Evolutionary conservation across 92 coral and sea anemone species (phyloP).

Genomic region (Siderastrea siderea): DNA sequence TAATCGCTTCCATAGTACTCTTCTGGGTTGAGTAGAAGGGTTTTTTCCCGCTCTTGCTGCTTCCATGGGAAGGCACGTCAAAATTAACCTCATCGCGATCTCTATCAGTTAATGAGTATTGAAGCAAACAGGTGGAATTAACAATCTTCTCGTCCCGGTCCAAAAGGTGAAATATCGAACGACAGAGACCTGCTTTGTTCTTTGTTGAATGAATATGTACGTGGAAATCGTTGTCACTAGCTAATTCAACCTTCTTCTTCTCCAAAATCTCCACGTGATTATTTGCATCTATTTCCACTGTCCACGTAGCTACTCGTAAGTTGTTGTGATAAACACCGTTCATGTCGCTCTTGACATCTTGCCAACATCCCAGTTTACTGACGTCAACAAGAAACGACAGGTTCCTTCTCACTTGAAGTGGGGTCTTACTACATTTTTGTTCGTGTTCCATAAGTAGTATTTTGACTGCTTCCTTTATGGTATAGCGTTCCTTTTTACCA

Average conservation of each 20-base stretch:
- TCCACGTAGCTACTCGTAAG: constrained; percentile 41
- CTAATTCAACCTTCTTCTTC: not conserved
- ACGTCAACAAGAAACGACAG: not conserved
- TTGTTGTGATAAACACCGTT: not conserved
- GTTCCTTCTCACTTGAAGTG: not conserved
- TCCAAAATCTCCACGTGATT: not conserved
- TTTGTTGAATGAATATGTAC: constrained; percentile 27
- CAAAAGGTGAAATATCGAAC: constrained; percentile 24
- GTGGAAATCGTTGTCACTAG: not conserved
- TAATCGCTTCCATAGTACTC: constrained; percentile 54
- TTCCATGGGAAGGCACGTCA: constrained; percentile 28
- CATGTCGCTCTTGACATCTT: constrained; percentile 5
- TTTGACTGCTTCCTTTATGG: too few species aligned
- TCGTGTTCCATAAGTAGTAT: too few species aligned
- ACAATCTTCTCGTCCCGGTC: constrained; percentile 1
- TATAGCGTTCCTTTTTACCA: too few species aligned
- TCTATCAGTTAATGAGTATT: constrained; percentile 24
- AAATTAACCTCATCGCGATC: constrained; percentile 23
- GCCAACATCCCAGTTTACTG: not conserved
- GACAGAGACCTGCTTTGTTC: constrained; percentile 21
- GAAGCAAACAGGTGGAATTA: constrained; percentile 20
- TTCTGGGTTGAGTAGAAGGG: constrained; percentile 69
- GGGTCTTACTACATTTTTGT: not conserved
- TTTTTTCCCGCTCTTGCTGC: constrained; percentile 17
- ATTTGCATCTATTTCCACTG: constrained; percentile 29